Evolutionary conservation across 2,797 vertebrate genomes (phyloP).

Genomic region (Cetoscarus ocellatus): DNA sequence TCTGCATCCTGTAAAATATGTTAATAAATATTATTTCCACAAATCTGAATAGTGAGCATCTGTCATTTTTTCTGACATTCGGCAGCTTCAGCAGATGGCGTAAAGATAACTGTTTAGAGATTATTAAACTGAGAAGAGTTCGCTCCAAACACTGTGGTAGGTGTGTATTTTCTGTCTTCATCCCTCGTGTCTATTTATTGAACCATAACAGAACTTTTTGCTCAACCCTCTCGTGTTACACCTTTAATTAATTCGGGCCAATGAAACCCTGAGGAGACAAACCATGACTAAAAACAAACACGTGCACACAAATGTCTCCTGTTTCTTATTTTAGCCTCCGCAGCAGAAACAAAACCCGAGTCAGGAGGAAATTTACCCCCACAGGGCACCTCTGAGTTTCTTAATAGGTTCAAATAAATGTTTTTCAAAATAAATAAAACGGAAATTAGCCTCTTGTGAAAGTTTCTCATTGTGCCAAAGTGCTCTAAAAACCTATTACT

Average conservation of each 20-base stretch:
- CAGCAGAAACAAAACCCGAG: conserved; percentile 5
- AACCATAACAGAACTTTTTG: conserved; percentile 36
- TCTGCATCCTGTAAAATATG: conserved; percentile 83
- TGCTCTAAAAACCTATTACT: no score
- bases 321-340: conserved; percentile 35
- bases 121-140: conserved; percentile 43
- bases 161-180: conserved; percentile 26
- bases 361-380: conserved; percentile 10
- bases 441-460: no score
- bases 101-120: conserved; percentile 61
- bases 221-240: conserved; percentile 40
- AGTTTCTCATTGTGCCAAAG: no score
- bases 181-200: conserved; percentile 38
- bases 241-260: conserved; percentile 50
- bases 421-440: no score
- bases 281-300: conserved; percentile 71
- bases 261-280: conserved; percentile 33
- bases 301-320: conserved; percentile 23
- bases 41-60: conserved; percentile 58
- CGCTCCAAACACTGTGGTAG: conserved; percentile 30
- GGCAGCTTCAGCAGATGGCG: conserved; percentile 58
- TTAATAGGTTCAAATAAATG: neutral
- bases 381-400: conserved; percentile 39
- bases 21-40: conserved; percentile 65
- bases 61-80: conserved; percentile 20